phyloP scores from a whole-genome alignment of 2,797 vertebrate species.

The Centroberyx gerrardi region DNA sequence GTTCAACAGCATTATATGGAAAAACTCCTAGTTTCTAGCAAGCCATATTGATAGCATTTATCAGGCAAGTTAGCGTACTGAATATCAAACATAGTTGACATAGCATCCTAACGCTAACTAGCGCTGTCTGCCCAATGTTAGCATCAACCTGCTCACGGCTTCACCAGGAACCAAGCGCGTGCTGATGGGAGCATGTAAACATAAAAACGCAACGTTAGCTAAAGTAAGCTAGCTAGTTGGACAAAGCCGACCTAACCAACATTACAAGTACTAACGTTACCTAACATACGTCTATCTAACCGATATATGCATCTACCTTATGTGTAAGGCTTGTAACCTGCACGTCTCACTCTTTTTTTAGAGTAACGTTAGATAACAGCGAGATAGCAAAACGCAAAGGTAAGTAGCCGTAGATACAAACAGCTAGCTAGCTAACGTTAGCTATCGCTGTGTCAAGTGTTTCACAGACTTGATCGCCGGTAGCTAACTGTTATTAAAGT shows the following conservation, averaged over 20 bases:
- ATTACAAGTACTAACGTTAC: background rate
- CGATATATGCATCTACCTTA: background rate
- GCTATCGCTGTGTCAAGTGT: conserved; percentile 51
- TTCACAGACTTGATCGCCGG: conserved; percentile 2
- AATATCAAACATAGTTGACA: background rate
- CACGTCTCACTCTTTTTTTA: background rate
- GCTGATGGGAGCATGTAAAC: conserved; percentile 62
- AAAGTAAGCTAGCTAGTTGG: conserved; percentile 14
- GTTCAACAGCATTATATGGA: no score
- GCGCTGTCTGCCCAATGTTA: background rate
- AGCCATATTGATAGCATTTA: background rate
- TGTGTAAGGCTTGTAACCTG: background rate
- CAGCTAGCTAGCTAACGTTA: conserved; percentile 53
- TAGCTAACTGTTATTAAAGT: conserved; percentile 22
- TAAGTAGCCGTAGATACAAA: background rate
- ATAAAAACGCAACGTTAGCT: conserved; percentile 60
- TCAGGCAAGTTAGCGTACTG: background rate
- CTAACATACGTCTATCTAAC: fast-evolving
- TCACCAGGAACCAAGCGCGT: conserved; percentile 23
- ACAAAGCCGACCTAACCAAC: background rate
- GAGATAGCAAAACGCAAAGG: background rate
- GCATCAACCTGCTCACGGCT: conserved; percentile 1
- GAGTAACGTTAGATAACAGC: background rate
- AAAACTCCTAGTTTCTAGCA: no score
- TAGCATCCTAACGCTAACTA: background rate